These are phyloP conservation scores for Agrypnia vestita DNA, from an alignment of 1,140 invertebrate genomes.

Conservation along the genomic window DNA sequence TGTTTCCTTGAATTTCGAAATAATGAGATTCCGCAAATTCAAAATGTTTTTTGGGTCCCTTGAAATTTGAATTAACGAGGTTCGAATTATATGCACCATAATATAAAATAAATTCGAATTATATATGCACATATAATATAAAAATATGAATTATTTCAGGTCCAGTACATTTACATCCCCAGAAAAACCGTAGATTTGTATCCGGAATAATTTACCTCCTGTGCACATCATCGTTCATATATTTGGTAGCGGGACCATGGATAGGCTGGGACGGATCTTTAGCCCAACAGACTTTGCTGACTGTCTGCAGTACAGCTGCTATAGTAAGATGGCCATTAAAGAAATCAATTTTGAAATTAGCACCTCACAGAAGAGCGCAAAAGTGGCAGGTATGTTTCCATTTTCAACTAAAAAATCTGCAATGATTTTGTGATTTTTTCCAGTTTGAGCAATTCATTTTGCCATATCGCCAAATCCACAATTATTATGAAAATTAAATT, in stretches of 20 bases:
- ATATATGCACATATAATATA: no score
- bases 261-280: slow-evolving; percentile 40
- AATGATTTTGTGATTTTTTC: no score
- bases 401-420: no score
- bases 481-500: not conserved
- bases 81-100: no score
- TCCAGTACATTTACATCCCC: slow-evolving; percentile 1
- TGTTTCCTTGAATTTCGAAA: no score
- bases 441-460: not conserved
- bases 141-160: not conserved
- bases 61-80: no score
- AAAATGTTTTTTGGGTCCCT: no score
- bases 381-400: slow-evolving; percentile 51
- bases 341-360: slow-evolving; percentile 34
- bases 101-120: no score
- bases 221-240: slow-evolving; percentile 46
- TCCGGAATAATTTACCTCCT: slow-evolving; percentile 35
- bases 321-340: slow-evolving; percentile 43
- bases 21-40: no score
- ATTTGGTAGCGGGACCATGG: slow-evolving; percentile 52
- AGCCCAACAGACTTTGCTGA: slow-evolving; percentile 26
- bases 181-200: slow-evolving; percentile 29
- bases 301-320: slow-evolving; percentile 28
- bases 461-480: no score
- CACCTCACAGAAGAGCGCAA: slow-evolving; percentile 47